Evolutionary conservation across 2,113 vertebrate genomes (phyloP).

Genomic region (Rhinogobius similis): DNA sequence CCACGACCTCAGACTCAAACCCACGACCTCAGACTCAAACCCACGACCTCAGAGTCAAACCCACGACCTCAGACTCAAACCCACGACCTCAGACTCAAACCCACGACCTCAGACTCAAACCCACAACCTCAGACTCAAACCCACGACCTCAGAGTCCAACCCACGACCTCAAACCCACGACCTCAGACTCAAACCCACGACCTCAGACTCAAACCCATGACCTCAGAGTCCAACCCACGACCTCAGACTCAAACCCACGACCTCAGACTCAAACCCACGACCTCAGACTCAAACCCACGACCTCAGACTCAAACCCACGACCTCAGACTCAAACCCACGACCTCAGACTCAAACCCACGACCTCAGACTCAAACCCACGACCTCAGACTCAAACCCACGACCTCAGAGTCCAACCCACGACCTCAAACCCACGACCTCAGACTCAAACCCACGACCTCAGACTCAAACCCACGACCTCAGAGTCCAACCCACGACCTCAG

Average conservation of each 20-base stretch:
- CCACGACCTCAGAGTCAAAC: constrained; percentile 16
- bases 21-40: constrained; percentile 16
- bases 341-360: constrained; percentile 16
- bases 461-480: constrained; percentile 16
- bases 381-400: constrained; percentile 16
- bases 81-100: constrained; percentile 26
- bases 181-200: constrained; percentile 16
- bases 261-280: constrained; percentile 16
- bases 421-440: too few relatives aligned
- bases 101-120: too few relatives aligned
- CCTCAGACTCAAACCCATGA: too few relatives aligned
- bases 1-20: constrained; percentile 16
- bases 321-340: constrained; percentile 16
- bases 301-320: constrained; percentile 16
- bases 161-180: too few relatives aligned
- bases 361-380: constrained; percentile 16
- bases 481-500: background rate
- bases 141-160: constrained; percentile 17
- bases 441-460: constrained; percentile 16
- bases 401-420: constrained; percentile 17
- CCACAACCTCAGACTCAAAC: constrained; percentile 26
- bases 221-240: constrained; percentile 17
- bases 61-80: too few relatives aligned
- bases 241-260: too few relatives aligned
- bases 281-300: constrained; percentile 16